Evolutionary conservation across 2,797 vertebrate species (phyloP), one percentile per base, ranked within the genome.

Genomic region (Lepilemur septentrionalis): DNA sequence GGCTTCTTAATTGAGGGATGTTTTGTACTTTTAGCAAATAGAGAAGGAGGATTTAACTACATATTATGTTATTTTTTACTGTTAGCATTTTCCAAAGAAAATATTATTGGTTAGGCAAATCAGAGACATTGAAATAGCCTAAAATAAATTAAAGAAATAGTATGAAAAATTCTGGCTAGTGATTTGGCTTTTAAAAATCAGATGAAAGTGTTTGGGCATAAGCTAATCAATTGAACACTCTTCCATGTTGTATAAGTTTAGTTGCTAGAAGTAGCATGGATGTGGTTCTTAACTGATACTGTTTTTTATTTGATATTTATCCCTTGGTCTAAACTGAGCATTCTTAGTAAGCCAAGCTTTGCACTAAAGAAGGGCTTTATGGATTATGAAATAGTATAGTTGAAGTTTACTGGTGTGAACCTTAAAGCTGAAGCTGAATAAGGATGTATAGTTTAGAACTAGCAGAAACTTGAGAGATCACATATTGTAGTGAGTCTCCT

Each of bases 51-150:
- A 76, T 23, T 80, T 89, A 78, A 83, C 17, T 89, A 38, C 57
- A 75, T 69, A 72, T 46, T 76, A 28, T 87, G 25, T 83, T 70
- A 22, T 86, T 65, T 91, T 82, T 69, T 76, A 50, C 35, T 61
- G 23, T 95, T 93, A 83, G 46, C 52, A 78, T 92, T 78, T 92
- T 83, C 17, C 55, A 61, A n/a, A 76, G 67, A 81, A 65, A 81
- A 20, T 82, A 30, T 90, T 83, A 57, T 41, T 84, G 35, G 28
- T 46, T 85, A 65, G 43, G 25, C 59, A 15, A 11, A 63, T 76
- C 52, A 70, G 63, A 35, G 52, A 7, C 70, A 35, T 63, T 70
- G 52, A 89, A 78, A 76, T 69, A 83, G 52, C 46, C 52, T 79
- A 63, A 91, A 84, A 59, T 84, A 86, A 86, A 38, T 80, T 75